Base-by-base conservation (phyloP, 1,140 invertebrate species). In the Papilio xuthus region DNA sequence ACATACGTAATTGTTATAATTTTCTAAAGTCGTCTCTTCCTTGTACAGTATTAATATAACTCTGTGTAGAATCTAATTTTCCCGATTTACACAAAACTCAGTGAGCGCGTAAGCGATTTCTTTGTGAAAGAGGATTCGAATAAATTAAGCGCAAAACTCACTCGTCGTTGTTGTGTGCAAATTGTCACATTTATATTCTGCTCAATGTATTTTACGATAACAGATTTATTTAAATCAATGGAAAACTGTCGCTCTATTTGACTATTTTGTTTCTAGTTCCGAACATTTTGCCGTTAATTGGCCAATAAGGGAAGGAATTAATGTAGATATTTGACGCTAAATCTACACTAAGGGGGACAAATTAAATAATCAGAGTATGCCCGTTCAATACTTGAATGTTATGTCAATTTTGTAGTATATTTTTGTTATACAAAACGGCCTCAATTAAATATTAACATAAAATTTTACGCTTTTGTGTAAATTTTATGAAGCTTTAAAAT, bases 81-180 rank as follows among this genome's bases (percentile, higher is more conserved):
- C 56, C 9, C 56, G 3, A 60, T 60, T 23, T 32, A 26, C 60
- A 32, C 60, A 32, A 15, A 28, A 32, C 26, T 67, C 23, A 67
- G 23, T 15, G 60, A 67, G 26, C 60, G 60, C 26, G 60, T 26
- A 26, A 60, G 23, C 56, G 56, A 60, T 26, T 60, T 60, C 60
- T 67, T 67, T 67, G 60, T 67, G 60, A 32, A 67, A 67, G 60
- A 26, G 60, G 60, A 28, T 28, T 67, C 60, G 60, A 67, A 67
- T 67, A 67, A 67, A 67, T 67, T 67, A 67, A 26, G 60, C 60
- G 26, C 60, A 67, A 67, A 60, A 28, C 60, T 67, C 60, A 67
- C 60, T 32, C 10, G 26, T 32, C n/a, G 13, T 12, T 15, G 60
- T 67, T 67, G 60, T 67, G 60, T 67, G 60, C 4, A 32, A 67